Evolutionary conservation across 92 coral and sea anemone species (phyloP), one percentile per base, ranked within the genome.

Genomic region (Epizoanthus fatuus): DNA sequence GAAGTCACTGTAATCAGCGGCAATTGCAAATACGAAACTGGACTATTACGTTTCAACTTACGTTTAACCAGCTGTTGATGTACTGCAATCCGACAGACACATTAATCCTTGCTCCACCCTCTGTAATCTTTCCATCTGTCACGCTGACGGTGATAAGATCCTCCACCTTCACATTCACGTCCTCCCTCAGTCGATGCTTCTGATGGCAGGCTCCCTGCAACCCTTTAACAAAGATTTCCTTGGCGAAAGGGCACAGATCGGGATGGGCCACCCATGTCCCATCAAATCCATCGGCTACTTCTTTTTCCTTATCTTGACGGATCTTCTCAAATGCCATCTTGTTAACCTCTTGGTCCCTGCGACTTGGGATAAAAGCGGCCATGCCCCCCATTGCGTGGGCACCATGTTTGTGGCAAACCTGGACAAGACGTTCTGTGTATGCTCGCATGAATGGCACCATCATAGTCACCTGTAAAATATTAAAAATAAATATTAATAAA

Each of bases 191-290:
- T 15, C 99, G 93, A 75, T 96, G 99, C 83, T 96, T 96, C 70
- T 96, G 99, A 71, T 96, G 95, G 69, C 92, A 89, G 6, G 97
- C 93, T 22, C 92, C 91, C 16, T 95, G 96, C 92, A 91, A 80
- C 5, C 98, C 97, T 84, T 92, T 90, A 84, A 88, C 83, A 38
- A 95, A 95, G 81, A 93, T 95, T 59, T 91, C 96, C 72, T 93
- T 95, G 15, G 95, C 95, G 74, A 95, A 93, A 7, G 90, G 88
- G 15, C 95, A 98, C 69, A 96, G 92, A 69, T 96, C 99, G 16
- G 99, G 99, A 69, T 96, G 99, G 49, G 99, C 99, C 12, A 96
- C 99, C 99, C 99, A 96, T 2, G 99, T 96, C 13, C 99, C 99
- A 72, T 96, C 99, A 87, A 96, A 96, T 0, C 99, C 99, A 91